Conservation (phyloP, 2,113 vertebrate species). For the Myotis lucifugus region DNA sequence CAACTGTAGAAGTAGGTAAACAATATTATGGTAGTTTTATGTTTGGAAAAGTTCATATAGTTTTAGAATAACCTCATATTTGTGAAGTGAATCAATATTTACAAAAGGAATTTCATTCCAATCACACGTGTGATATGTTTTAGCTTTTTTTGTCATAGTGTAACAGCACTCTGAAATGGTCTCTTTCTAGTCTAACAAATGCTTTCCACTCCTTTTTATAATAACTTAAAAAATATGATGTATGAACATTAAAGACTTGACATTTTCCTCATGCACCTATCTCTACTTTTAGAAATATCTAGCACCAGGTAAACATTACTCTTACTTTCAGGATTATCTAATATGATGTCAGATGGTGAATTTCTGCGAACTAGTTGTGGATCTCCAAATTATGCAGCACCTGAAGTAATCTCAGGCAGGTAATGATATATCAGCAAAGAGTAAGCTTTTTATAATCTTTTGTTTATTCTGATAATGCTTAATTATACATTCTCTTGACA, state of each 20-base stretch:
- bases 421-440: constrained; percentile 71
- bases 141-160: background rate
- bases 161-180: background rate
- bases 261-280: constrained; percentile 40
- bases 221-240: background rate
- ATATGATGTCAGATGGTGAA: constrained; percentile 99
- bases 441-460: background rate
- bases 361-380: constrained; percentile 98
- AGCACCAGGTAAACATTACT: constrained; percentile 22
- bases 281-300: constrained; percentile 10
- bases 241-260: background rate
- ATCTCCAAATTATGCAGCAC: constrained; percentile 98
- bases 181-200: background rate
- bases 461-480: background rate
- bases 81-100: constrained; percentile 28
- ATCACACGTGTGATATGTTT: background rate
- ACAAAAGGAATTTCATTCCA: background rate
- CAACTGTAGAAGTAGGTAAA: background rate
- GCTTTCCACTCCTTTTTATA: background rate
- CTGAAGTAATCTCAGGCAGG: constrained; percentile 99
- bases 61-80: constrained; percentile 66
- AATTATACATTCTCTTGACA: background rate
- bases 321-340: constrained; percentile 92
- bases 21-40: constrained; percentile 12
- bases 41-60: constrained; percentile 8